Base-by-base conservation (phyloP, 2,797 vertebrate genomes). In the Karalla daura region DNA sequence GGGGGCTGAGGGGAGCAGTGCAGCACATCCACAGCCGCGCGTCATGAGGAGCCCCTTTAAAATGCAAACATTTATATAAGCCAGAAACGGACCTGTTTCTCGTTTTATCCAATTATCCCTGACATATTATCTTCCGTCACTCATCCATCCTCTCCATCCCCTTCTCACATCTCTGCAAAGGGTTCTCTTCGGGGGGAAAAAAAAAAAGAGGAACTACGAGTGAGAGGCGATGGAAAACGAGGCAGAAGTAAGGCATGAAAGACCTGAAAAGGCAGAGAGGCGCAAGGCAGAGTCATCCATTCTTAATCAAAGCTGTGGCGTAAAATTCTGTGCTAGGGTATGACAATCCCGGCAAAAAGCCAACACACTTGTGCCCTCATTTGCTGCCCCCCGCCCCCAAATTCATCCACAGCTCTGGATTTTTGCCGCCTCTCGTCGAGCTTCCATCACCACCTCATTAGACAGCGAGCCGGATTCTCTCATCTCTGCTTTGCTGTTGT, bases 1-100 rank as follows among this genome's bases (percentile, higher is more conserved):
- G 15, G 23, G 39, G 36, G 27, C 2, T 14, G 39, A 49, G 53
- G 65, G 28, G 70, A 62, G 65, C 50, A 67, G 67, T 59, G 83
- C 76, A 59, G 75, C 61, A 73, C 76, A 82, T 82, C 64, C 74
- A 61, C 54, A 83, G 73, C 63, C 40, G 13, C 71, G 61, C 54
- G 68, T 72, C 83, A 75, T 74, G 74, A 86, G 79, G 80, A 78
- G 55, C 71, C 85, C 76, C 89, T 90, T 90, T 86, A 86, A 89
- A 89, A 91, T 89, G 90, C 80, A 88, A 91, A 83, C 74, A 86
- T 91, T 89, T 89, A 90, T 88, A 80, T 83, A 74, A 85, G 77
- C 49, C 36, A 41, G 67, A 70, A 73, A 79, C 12, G 43, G 69
- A 76, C 63, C 30, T 3, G 14, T 43, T 59, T 46, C 53, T 52